Percentiles rank a stretch among this genome's conserved stretches.
phyloP scores from a whole-genome alignment of 2,797 vertebrate genomes.

The Psittacula derbiana region DNA sequence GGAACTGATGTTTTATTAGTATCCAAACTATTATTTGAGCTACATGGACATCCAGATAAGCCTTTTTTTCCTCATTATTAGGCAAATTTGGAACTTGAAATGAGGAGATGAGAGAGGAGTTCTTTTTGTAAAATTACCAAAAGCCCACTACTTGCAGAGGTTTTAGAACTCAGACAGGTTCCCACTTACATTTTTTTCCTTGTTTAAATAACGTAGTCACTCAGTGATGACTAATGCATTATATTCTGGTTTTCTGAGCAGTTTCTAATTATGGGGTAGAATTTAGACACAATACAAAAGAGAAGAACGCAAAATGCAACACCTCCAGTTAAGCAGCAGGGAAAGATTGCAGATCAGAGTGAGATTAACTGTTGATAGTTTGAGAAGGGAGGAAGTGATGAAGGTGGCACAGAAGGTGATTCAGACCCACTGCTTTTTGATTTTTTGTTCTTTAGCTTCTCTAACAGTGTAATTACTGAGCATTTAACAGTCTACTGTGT shows the following conservation, averaged over 20 bases:
- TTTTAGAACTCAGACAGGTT: neutral
- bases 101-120: neutral
- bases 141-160: neutral
- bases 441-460: neutral
- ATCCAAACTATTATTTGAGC: neutral
- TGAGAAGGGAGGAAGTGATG: neutral
- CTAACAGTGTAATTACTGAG: neutral
- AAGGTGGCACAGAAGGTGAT: neutral
- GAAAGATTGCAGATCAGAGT: neutral
- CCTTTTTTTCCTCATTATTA: neutral
- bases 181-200: neutral
- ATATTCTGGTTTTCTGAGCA: neutral
- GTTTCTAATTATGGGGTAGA: slow-evolving; percentile 18
- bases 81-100: neutral
- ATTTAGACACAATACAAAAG: neutral
- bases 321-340: slow-evolving; percentile 10
- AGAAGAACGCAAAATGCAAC: neutral
- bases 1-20: neutral
- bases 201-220: neutral
- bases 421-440: neutral
- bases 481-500: neutral
- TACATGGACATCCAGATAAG: neutral
- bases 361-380: neutral
- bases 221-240: neutral
- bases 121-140: neutral